Evolutionary conservation across 1,140 invertebrate genomes (phyloP), one percentile per base, ranked within the genome.

Genomic region (Drosophila melanogaster): DNA sequence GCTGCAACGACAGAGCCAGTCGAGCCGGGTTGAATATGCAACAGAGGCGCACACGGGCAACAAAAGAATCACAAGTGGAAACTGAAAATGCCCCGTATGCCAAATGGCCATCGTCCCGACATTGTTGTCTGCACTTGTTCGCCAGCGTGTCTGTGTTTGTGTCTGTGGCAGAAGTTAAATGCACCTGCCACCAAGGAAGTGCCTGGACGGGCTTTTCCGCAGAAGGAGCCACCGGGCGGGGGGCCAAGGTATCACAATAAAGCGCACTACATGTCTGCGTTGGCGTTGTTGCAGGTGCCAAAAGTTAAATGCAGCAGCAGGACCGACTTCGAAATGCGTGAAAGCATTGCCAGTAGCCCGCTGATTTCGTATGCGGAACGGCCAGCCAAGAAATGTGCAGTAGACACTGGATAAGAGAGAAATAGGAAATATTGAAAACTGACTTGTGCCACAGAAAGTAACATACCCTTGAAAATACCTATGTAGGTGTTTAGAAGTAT

Each of bases 111-210:
- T 40, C 73, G 73, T 58, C 72, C 66, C 83, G 70, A 64, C 76
- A 55, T 69, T 81, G 80, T 87, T 87, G 83, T 85, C 74, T 77
- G 74, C 73, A 67, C 55, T 77, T 70, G 47, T 65, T 47, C 57
- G 46, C 46, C 17, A 33, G 44, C 24, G 51, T 37, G 24, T 72
- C 41, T 54, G 78, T 66, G 56, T 77, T 72, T 70, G 83, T 74
- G 71, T 79, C 69, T 75, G 85, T 79, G 76, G 56, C 79, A 83
- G 71, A 83, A 87, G 83, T 87, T 87, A 87, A 87, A 87, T 87
- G 84, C 83, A 89, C 75, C 83, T 89, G 83, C 81, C 83, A 81
- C 60, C 64, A 57, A 64, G 69, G 60, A 58, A 41, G 64, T 66
- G 43, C 49, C 49, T 47, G 35, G 35, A 38, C 73, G 40, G 58